Conservation (phyloP, 2,797 vertebrate genomes). For the Macropodus opercularis region DNA sequence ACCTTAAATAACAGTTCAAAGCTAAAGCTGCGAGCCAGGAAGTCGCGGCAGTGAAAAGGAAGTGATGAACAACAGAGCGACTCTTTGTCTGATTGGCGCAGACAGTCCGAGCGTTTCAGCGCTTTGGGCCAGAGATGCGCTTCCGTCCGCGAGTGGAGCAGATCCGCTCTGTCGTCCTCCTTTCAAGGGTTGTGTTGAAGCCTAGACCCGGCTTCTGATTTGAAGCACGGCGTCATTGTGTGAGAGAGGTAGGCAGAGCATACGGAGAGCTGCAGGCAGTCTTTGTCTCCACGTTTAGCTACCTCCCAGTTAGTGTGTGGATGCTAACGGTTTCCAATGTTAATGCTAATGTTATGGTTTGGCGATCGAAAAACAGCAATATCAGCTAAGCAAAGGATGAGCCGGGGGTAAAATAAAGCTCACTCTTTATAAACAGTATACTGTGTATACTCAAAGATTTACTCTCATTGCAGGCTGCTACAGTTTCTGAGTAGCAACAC, state of each 20-base stretch:
- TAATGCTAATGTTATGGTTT: slow-evolving; percentile 35
- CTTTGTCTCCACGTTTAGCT: slow-evolving; percentile 53
- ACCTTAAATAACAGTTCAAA: too few relatives aligned
- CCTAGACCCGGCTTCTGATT: neutral
- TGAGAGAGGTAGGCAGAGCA: slow-evolving; percentile 38
- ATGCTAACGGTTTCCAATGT: slow-evolving; percentile 45
- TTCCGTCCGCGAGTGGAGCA: neutral
- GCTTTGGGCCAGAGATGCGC: neutral
- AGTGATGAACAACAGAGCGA: slow-evolving; percentile 4
- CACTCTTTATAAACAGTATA: neutral
- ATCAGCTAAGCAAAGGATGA: accelerated
- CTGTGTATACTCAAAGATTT: accelerated
- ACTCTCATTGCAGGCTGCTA: neutral
- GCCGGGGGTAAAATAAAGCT: accelerated
- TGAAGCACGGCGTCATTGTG: neutral
- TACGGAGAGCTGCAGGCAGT: slow-evolving; percentile 3
- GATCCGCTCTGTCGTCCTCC: neutral
- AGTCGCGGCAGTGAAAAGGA: slow-evolving; percentile 22
- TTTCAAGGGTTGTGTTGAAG: neutral
- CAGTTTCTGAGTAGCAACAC: neutral
- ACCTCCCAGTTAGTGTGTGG: slow-evolving; percentile 4
- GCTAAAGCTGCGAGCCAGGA: slow-evolving; percentile 21
- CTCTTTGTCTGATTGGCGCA: slow-evolving; percentile 48
- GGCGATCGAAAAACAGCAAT: slow-evolving; percentile 6
- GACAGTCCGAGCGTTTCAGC: slow-evolving; percentile 25